These are phyloP conservation scores for Alces alces DNA, from an alignment of 2,113 vertebrate genomes.

Conservation along the genomic window DNA sequence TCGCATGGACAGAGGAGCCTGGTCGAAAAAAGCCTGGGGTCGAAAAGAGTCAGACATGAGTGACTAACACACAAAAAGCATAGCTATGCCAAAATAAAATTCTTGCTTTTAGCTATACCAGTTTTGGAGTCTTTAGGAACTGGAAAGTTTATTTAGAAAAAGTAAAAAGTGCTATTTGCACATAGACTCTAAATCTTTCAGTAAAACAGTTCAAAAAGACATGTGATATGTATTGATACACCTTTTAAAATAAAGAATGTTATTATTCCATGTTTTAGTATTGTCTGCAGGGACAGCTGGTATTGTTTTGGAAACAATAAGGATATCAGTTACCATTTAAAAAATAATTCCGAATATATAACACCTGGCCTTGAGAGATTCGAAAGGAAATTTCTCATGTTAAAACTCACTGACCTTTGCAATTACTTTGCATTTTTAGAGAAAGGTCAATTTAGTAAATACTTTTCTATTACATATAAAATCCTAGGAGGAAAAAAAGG, in stretches of 20 bases:
- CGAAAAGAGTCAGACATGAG: neutral
- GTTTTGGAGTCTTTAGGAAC: neutral
- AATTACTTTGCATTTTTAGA: neutral
- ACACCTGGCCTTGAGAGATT: neutral
- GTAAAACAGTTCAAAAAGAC: neutral
- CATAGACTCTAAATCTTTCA: neutral
- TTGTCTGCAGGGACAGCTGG: neutral
- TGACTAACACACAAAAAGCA: neutral
- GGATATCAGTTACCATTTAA: neutral
- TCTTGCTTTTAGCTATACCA: neutral
- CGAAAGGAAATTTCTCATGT: neutral
- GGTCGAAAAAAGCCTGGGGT: neutral
- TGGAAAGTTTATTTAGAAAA: neutral
- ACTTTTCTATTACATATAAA: neutral
- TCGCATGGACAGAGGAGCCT: neutral
- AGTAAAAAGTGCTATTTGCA: neutral
- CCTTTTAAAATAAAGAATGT: neutral
- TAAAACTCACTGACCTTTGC: neutral
- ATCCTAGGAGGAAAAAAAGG: neutral
- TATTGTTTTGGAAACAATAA: neutral
- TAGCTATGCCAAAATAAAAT: neutral
- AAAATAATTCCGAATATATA: neutral
- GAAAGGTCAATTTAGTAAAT: slow-evolving; percentile 14
- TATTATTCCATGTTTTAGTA: neutral
- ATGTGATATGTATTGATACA: neutral